Base-by-base conservation (phyloP, 2,888 invertebrate species). In the Acrobasis consociella region DNA sequence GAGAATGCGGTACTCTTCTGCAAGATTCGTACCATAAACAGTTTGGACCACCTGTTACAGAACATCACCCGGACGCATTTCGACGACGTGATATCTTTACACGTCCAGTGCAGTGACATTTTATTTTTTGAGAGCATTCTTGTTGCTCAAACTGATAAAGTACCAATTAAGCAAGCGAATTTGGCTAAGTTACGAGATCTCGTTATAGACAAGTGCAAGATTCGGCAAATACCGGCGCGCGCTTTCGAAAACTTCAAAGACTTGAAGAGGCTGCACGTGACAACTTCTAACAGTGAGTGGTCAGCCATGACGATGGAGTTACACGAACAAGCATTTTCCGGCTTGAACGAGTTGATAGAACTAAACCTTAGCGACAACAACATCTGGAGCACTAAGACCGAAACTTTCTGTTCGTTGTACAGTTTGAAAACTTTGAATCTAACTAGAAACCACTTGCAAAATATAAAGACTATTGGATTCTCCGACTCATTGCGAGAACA, bases 231-330 rank as follows among this genome's bases (percentile, higher is more conserved):
- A 71, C 95, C 96, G 53, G 93, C 94, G 63, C 94, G 94, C 55
- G 95, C 95, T 63, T 94, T 97, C 77, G 90, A 94, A 62, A 94
- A 94, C 69, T 93, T 96, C 69, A 94, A 94, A 75, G 95, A 95
- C 76, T 86, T 97, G 39, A 94, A 94, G 69, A 93, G 93, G 67
- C 87, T 97, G 63, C 94, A 95, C 60, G 86, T 97, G 74, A 94
- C 95, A 63, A 96, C 96, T 38, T 95, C 95, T 81, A 96, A 96
- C 86, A 95, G 95, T 69, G 96, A 96, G 79, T 96, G 96, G 96
- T 95, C 96, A 22, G 94, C 95, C 46, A 95, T 96, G 94, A 95
- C 95, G 71, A 93, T 96, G 88, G 96, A 96, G 74, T 82, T 96
- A 62, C 94, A 95, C 76, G 93, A 95, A 58, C 95, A 95, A 77